Conservation (phyloP, 2,888 invertebrate species). For the Ochropleura leucogaster region DNA sequence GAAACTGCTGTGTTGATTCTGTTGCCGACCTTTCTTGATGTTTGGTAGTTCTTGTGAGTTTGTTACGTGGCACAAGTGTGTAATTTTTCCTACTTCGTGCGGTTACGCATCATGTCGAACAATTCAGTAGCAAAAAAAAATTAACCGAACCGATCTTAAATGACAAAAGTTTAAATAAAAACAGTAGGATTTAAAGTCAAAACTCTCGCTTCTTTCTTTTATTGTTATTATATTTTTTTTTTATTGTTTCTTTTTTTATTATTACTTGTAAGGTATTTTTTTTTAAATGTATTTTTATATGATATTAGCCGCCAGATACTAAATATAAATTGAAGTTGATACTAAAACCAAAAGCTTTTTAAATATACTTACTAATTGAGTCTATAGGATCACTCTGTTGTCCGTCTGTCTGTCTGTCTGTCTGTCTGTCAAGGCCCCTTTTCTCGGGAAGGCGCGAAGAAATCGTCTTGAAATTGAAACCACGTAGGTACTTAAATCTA, state of each 20-base stretch:
- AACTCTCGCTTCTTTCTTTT: neutral
- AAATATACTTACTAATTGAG: no score
- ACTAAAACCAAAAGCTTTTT: no score
- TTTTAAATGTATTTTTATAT: neutral
- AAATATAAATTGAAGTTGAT: neutral
- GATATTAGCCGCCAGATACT: neutral
- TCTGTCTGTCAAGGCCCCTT: no score
- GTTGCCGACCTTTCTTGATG: slow-evolving; percentile 7
- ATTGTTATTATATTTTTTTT: neutral
- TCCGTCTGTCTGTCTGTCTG: no score
- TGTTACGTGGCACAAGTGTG: neutral
- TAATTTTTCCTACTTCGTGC: neutral
- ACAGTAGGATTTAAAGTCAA: neutral
- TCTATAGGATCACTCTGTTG: no score
- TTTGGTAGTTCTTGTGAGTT: slow-evolving; percentile 18
- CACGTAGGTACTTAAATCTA: no score
- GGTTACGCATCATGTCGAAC: neutral
- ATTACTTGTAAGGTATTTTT: neutral
- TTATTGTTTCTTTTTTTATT: neutral
- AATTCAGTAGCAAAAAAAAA: neutral
- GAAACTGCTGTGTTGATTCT: slow-evolving; percentile 25
- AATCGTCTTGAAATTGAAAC: no score
- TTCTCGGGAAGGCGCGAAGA: no score
- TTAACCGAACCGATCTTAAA: neutral
- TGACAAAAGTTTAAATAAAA: neutral